These are phyloP conservation scores for Andricus curvator DNA, from an alignment of 2,888 invertebrate genomes.

Conservation along the genomic window DNA sequence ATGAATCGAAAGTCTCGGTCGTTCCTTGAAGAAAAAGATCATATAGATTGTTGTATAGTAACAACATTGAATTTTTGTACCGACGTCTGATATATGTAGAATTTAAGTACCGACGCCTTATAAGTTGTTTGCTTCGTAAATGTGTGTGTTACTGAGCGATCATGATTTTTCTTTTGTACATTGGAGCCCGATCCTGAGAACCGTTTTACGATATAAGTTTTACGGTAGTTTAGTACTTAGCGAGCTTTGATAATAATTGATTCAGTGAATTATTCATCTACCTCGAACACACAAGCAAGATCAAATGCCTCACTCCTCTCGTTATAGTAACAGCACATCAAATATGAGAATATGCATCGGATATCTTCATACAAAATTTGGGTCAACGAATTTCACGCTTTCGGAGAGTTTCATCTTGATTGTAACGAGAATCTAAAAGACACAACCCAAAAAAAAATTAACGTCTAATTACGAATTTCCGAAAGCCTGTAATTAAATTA, in stretches of 20 bases:
- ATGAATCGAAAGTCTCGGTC: conserved; percentile 64
- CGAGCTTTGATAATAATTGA: conserved; percentile 19
- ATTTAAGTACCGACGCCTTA: conserved; percentile 67
- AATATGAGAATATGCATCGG: conserved; percentile 15
- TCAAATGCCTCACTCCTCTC: conserved; percentile 8
- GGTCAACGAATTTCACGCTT: not conserved
- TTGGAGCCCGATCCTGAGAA: conserved; percentile 60
- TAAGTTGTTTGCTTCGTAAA: conserved; percentile 51
- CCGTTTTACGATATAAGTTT: conserved; percentile 45
- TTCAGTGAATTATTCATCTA: conserved; percentile 29
- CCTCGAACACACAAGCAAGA: conserved; percentile 7
- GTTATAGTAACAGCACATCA: conserved; percentile 10
- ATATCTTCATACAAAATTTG: conserved; percentile 5
- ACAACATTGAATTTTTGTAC: conserved; percentile 77
- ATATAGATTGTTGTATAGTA: conserved; percentile 72
- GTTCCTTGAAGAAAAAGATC: conserved; percentile 67
- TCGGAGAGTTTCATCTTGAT: not conserved
- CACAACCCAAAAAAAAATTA: not conserved
- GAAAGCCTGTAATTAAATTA: not conserved
- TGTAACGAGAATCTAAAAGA: not conserved
- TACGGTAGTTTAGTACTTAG: conserved; percentile 24
- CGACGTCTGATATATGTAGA: conserved; percentile 74
- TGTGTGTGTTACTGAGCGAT: conserved; percentile 48
- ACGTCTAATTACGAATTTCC: not conserved
- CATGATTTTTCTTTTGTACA: conserved; percentile 52